Percentiles rank a stretch among this genome's conserved stretches.
Conservation (phyloP, 2,113 vertebrate genomes). For the Stigmatopora argus region DNA sequence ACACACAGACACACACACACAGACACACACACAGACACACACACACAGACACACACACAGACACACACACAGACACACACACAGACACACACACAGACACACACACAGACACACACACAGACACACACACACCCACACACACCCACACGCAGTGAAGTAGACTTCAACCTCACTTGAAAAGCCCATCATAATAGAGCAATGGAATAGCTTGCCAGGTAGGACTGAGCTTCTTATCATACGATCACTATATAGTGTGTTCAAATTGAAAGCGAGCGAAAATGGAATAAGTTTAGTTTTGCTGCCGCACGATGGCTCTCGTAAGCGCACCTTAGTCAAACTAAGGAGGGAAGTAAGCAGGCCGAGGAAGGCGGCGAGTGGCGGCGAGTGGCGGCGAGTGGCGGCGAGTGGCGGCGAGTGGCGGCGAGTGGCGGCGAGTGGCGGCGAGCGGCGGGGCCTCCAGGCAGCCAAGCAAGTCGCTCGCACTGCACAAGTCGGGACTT, state of each 20-base stretch:
- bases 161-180: conserved; percentile 23
- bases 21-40: conserved; percentile 11
- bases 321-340: too few relatives aligned
- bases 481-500: not conserved
- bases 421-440: too few relatives aligned
- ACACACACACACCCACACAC: conserved; percentile 13
- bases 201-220: conserved; percentile 33
- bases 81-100: conserved; percentile 19
- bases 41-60: conserved; percentile 17
- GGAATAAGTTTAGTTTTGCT: too few relatives aligned
- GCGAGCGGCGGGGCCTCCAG: too few relatives aligned
- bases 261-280: not conserved
- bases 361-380: too few relatives aligned
- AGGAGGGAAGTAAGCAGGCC: too few relatives aligned
- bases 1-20: conserved; percentile 12
- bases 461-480: too few relatives aligned
- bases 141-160: conserved; percentile 6
- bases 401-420: too few relatives aligned
- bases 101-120: conserved; percentile 13
- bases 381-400: too few relatives aligned
- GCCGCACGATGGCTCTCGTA: too few relatives aligned
- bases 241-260: not conserved
- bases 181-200: not conserved
- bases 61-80: conserved; percentile 19
- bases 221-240: not conserved